Evolutionary conservation across 1,140 invertebrate species (phyloP).

Genomic region (Stenopsyche tienmushanensis): DNA sequence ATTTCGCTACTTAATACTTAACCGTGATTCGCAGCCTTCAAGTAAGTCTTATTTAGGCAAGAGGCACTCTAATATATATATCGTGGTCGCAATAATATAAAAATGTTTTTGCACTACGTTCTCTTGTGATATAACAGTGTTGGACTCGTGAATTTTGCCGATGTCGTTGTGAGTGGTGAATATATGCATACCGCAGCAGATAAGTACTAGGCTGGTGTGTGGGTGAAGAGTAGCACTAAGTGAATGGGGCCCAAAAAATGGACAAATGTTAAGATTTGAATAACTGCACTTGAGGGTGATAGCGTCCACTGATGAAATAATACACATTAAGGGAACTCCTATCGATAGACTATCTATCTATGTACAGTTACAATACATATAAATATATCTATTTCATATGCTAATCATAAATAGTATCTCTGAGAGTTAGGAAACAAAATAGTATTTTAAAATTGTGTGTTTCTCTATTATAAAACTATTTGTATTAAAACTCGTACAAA

Average conservation of each 20-base stretch:
- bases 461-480: slow-evolving; percentile 57
- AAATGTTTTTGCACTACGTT: slow-evolving; percentile 21
- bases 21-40: slow-evolving; percentile 60
- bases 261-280: slow-evolving; percentile 59
- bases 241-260: slow-evolving; percentile 40
- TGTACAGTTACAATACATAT: slow-evolving; percentile 52
- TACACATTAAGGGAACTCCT: slow-evolving; percentile 45
- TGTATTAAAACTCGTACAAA: slow-evolving; percentile 56
- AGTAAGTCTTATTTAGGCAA: slow-evolving; percentile 60
- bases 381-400: slow-evolving; percentile 56
- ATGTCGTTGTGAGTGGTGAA: background rate
- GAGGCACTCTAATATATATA: slow-evolving; percentile 61
- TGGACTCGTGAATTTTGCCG: background rate
- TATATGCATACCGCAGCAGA: slow-evolving; percentile 24
- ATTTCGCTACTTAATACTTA: slow-evolving; percentile 56
- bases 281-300: slow-evolving; percentile 56
- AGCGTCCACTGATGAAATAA: slow-evolving; percentile 38
- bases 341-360: slow-evolving; percentile 47
- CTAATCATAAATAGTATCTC: slow-evolving; percentile 58
- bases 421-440: slow-evolving; percentile 59
- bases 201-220: slow-evolving; percentile 33
- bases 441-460: slow-evolving; percentile 52
- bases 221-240: slow-evolving; percentile 36
- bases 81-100: slow-evolving; percentile 51
- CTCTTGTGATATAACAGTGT: slow-evolving; percentile 13